These are phyloP conservation scores for Drosophila seclusa DNA, from an alignment of 2,888 invertebrate genomes.

Conservation along the genomic window DNA sequence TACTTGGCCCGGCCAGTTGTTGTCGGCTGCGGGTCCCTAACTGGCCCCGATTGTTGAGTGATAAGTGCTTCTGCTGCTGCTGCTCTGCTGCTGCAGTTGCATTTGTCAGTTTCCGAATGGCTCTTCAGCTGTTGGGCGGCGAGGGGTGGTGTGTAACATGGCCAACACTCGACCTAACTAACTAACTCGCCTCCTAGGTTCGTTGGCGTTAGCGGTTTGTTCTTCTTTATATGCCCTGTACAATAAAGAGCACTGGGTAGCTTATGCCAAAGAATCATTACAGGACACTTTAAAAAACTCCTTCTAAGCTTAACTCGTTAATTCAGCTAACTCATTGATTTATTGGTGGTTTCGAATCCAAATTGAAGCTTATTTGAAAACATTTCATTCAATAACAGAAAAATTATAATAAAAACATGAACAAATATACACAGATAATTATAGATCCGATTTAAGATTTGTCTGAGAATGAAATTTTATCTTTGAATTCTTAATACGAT, in stretches of 20 bases:
- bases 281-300: neutral
- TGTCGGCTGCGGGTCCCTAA: constrained; percentile 19
- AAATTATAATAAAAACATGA: too few species aligned
- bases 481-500: neutral
- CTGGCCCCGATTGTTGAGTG: constrained; percentile 75
- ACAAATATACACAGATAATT: neutral
- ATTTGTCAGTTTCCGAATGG: constrained; percentile 50
- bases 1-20: constrained; percentile 54
- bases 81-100: constrained; percentile 37
- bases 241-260: neutral
- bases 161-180: constrained; percentile 47
- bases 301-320: neutral
- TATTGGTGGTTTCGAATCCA: too few species aligned
- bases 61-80: constrained; percentile 61
- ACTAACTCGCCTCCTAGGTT: constrained; percentile 54
- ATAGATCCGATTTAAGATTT: neutral
- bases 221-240: constrained; percentile 30
- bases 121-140: neutral
- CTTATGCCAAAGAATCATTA: too few species aligned
- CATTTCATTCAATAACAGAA: neutral
- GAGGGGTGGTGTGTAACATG: constrained; percentile 39
- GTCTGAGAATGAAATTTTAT: neutral
- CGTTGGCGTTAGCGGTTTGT: constrained; percentile 33
- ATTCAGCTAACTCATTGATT: neutral
- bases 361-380: neutral